Conservation (phyloP, 2,888 invertebrate genomes). For the Polyploca ridens region DNA sequence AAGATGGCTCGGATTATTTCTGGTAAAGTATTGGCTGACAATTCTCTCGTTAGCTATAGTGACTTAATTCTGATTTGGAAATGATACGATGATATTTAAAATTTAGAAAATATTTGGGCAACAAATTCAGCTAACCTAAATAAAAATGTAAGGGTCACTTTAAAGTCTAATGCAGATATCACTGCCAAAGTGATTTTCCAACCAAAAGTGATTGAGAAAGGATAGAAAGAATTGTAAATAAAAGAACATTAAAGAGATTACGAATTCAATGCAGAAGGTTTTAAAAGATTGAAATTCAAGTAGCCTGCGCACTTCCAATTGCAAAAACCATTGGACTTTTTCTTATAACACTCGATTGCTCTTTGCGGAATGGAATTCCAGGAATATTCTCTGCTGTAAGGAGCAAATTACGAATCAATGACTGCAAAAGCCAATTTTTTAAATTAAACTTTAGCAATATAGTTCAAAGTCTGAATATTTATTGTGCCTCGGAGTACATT, state of each 20-base stretch:
- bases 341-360: constrained; percentile 35
- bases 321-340: constrained; percentile 36
- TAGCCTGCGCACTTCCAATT: constrained; percentile 43
- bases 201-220: constrained; percentile 5
- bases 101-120: too few species aligned
- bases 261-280: constrained; percentile 41
- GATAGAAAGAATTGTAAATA: constrained; percentile 18
- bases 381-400: constrained; percentile 21
- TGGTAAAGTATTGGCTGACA: too few species aligned
- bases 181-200: neutral
- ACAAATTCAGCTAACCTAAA: neutral
- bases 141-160: neutral
- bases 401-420: constrained; percentile 7
- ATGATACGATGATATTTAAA: too few species aligned
- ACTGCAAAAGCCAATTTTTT: constrained; percentile 31
- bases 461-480: too few species aligned
- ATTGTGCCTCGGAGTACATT: too few species aligned
- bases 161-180: neutral
- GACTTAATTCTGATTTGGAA: too few species aligned
- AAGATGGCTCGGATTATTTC: too few species aligned
- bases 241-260: constrained; percentile 27
- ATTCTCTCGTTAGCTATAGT: too few species aligned
- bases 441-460: constrained; percentile 17
- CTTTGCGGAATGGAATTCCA: constrained; percentile 34
- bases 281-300: constrained; percentile 53